phyloP scores from a whole-genome alignment of 2,797 vertebrate species.

The Pangasius sanitwongsei region DNA sequence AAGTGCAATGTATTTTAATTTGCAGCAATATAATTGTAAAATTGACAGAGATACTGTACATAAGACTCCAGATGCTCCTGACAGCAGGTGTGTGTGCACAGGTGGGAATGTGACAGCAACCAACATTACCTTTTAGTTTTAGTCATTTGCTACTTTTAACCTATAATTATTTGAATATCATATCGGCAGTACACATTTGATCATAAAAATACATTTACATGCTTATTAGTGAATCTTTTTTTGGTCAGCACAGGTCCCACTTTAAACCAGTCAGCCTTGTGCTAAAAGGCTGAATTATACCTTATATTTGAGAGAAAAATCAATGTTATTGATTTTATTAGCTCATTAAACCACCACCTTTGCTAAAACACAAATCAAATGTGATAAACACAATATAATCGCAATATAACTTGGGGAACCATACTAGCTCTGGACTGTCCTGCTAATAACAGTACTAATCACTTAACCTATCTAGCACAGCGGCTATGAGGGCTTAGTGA shows the following conservation, averaged over 20 bases:
- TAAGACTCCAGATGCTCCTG: not conserved
- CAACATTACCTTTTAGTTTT: not conserved
- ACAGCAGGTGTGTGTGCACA: not conserved
- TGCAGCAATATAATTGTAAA: not conserved
- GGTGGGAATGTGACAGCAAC: not conserved
- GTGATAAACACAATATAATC: conserved; percentile 5
- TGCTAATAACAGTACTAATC: conserved; percentile 8
- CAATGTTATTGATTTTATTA: not conserved
- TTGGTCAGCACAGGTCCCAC: not conserved
- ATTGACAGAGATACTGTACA: not conserved
- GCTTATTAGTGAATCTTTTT: not conserved
- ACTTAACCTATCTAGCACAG: not conserved
- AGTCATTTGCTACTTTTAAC: not conserved
- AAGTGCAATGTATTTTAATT: not conserved
- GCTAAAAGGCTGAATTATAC: not conserved
- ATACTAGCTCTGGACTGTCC: not conserved
- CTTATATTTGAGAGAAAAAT: not conserved
- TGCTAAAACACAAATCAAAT: not conserved
- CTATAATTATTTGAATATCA: not conserved
- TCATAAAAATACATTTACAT: not conserved
- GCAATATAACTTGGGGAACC: conserved; percentile 13
- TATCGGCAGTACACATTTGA: not conserved
- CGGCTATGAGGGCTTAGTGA: not conserved
- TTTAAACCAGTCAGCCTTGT: not conserved
- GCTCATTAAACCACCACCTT: not conserved